Evolutionary conservation across 2,888 invertebrate genomes (phyloP), one percentile per base, ranked within the genome.

Genomic region (Neelides folsomi): DNA sequence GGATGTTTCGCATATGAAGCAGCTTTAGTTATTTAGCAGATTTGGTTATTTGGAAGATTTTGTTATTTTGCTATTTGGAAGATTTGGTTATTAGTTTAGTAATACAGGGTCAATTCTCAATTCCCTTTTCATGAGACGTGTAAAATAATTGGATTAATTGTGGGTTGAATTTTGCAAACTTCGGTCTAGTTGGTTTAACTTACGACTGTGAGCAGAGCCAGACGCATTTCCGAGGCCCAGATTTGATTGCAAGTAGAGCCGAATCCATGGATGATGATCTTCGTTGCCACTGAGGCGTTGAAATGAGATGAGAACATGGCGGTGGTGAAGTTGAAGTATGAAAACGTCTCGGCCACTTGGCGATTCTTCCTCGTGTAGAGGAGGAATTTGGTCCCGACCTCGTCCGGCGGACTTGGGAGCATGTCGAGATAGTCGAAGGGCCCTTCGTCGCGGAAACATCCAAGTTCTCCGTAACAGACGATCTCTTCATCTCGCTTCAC

Each of bases 161-260:
- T 3, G 27, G 27, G 27, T 27, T 27, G 27, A 27, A 5, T 27
- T 27, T n/a, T n/a, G n/a, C n/a, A n/a, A n/a, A n/a, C 27, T 27
- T 27, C 27, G 27, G 4, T 27, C 27, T 27, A 27, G 7, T 27
- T 27, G 18, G 2, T 8, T 9, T 38, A 27, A 73, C 79, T 76
- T 70, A 87, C 86, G 69, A 87, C 86, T 49, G 86, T 83, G 80
- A 92, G 83, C 13, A 93, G 74, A 6, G 89, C 89, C 20, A 87
- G 85, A 53, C 89, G 79, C 84, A 93, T 89, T 71, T 89, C 87
- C 68, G 88, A 85, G 10, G 92, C 86, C 94, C 94, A 94, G 16
- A 89, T 83, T 67, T 88, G 84, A 50, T 83, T 81, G 69, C 90
- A 92, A 66, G 85, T 86, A 53, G 88, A 87, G 1, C 90, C 89